Percentiles rank a stretch among this genome's conserved stretches.
Conservation (phyloP, 2,888 invertebrate species). For the Acrobasis suavella region DNA sequence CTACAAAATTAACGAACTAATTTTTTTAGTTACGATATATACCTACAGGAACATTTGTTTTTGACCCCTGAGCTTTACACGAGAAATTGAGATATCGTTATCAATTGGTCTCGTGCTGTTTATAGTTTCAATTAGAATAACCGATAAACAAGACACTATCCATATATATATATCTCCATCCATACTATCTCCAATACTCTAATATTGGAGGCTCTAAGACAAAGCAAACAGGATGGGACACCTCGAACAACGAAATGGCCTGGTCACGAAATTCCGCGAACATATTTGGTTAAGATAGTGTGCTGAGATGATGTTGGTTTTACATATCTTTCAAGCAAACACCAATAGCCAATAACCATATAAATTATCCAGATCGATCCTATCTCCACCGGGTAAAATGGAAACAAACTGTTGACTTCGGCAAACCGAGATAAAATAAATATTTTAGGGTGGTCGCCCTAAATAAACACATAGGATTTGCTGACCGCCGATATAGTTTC, state of each 20-base stretch:
- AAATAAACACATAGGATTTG: constrained; percentile 81
- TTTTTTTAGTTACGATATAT: no score
- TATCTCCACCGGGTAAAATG: constrained; percentile 72
- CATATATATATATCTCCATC: no score
- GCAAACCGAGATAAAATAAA: constrained; percentile 82
- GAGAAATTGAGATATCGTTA: neutral
- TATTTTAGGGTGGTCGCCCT: constrained; percentile 82
- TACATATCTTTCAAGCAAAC: constrained; percentile 70
- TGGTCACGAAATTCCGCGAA: constrained; percentile 73
- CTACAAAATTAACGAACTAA: no score
- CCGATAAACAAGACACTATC: no score
- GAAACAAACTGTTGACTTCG: constrained; percentile 79
- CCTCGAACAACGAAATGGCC: constrained; percentile 71
- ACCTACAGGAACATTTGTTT: no score
- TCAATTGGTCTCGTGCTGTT: constrained; percentile 4
- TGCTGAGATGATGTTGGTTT: constrained; percentile 70
- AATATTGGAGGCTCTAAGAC: constrained; percentile 38
- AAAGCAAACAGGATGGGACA: constrained; percentile 62
- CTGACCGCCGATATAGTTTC: constrained; percentile 82
- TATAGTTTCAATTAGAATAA: neutral
- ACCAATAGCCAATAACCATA: constrained; percentile 65
- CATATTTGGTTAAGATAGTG: constrained; percentile 74
- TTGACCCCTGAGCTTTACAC: neutral
- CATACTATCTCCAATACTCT: neutral
- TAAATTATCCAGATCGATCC: constrained; percentile 77